phyloP scores from a whole-genome alignment of 2,113 vertebrate genomes.

The Seriola dumerili region DNA sequence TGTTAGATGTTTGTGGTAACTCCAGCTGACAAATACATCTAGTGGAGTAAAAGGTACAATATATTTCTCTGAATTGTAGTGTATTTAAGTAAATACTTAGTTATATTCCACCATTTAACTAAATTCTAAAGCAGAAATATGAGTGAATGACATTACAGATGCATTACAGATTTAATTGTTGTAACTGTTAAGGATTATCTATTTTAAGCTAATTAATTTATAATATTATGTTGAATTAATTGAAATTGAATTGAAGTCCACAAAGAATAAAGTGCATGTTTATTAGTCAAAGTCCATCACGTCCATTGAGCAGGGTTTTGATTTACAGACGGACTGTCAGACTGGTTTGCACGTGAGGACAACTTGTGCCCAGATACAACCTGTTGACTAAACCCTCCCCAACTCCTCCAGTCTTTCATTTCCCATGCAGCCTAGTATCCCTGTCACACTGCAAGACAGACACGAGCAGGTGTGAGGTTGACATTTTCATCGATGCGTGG shows the following conservation, averaged over 20 bases:
- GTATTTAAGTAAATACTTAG: too few species aligned
- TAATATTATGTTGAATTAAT: too few species aligned
- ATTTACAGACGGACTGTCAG: not conserved
- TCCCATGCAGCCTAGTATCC: constrained; percentile 39
- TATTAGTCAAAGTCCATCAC: not conserved
- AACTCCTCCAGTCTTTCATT: constrained; percentile 27
- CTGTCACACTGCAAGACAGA: constrained; percentile 77
- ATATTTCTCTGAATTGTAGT: too few species aligned
- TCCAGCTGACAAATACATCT: too few species aligned
- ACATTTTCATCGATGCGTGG: constrained; percentile 7
- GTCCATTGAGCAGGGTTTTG: not conserved
- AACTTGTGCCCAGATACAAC: constrained; percentile 48
- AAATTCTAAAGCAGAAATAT: too few species aligned
- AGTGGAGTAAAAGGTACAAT: too few species aligned
- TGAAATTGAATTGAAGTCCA: not conserved
- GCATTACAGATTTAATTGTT: not conserved
- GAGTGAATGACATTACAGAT: too few species aligned
- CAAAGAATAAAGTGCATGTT: not conserved
- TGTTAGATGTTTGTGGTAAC: too few species aligned
- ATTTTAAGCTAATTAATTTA: not conserved
- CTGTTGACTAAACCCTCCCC: constrained; percentile 36
- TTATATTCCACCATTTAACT: too few species aligned
- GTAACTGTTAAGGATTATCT: not conserved
- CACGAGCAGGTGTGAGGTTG: constrained; percentile 77
- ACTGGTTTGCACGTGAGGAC: not conserved